phyloP scores from a whole-genome alignment of 2,113 vertebrate genomes.

The Oryzias melastigma region DNA sequence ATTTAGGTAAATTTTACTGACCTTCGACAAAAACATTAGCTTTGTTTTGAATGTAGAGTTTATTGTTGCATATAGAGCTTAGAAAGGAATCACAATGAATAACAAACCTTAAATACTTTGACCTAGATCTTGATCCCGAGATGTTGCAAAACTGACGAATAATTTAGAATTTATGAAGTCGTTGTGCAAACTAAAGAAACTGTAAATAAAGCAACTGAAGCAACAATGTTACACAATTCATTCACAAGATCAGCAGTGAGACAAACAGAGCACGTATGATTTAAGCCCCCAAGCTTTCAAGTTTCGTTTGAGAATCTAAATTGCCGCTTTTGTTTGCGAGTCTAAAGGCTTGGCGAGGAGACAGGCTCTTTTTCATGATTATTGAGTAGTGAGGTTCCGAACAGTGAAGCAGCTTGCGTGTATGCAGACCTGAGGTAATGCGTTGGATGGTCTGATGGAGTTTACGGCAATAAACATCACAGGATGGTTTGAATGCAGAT shows the following conservation, averaged over 20 bases:
- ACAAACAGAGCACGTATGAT: constrained; percentile 15
- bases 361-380: no score
- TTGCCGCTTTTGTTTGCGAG: neutral
- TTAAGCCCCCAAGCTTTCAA: neutral
- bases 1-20: no score
- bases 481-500: no score
- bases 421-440: neutral
- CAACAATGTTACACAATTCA: constrained; percentile 33
- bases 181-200: constrained; percentile 21
- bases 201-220: constrained; percentile 36
- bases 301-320: neutral
- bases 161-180: neutral
- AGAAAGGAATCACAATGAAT: no score
- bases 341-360: neutral
- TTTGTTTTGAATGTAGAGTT: no score
- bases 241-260: constrained; percentile 27
- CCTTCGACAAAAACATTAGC: no score
- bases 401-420: neutral
- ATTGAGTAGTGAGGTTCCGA: neutral
- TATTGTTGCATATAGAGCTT: no score
- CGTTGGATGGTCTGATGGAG: no score
- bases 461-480: neutral
- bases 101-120: no score
- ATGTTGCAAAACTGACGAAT: neutral
- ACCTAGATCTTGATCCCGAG: neutral